Evolutionary conservation across 2,113 vertebrate genomes (phyloP), one percentile per base, ranked within the genome.

Genomic region (Neodon shergylaensis): DNA sequence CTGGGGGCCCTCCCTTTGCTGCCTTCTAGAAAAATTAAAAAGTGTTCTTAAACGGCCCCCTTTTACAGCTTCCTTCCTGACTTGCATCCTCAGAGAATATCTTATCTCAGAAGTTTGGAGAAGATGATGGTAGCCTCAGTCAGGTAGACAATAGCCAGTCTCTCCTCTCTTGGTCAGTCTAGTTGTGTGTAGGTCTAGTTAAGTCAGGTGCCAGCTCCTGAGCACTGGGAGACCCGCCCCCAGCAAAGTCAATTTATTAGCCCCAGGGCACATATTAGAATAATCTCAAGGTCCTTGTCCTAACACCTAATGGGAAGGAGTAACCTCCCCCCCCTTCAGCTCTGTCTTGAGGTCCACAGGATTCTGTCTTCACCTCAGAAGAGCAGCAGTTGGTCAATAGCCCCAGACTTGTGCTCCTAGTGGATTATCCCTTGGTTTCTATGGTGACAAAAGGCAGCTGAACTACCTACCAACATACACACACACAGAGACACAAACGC

Each of bases 341-440:
- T 82, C 21, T 70, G 28, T 66, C 76, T 44, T 65, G 49, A 82
- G 63, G 74, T n/a, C n/a, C 66, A 88, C 96, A 63, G 58, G 42
- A 74, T 91, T 58, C 74, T 85, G 70, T 16, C 65, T 85, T 73
- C 95, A 54, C 88, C 81, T 81, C 94, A 47, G 82, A 73, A 93
- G 66, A 92, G 61, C 19, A 16, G 39, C 65, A 52, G 47, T 95
- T 97, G 58, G 47, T 63, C 88, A 79, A 87, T 36, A 97, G 88
- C 81, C 73, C 54, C 94, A 73, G 87, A 88, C 83, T 93, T 79
- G 31, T 33, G 88, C 47, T 92, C 72, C 52, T 7, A 1, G 11
- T 88, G 70, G 61, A 9, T 96, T 94, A 72, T 72, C 79, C 84
- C 33, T 96, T n/a, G 36, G 92, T 97, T 96, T 92, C 92, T 63